Percentiles rank a stretch among this genome's conserved stretches.
phyloP scores from a whole-genome alignment of 1,140 invertebrate species.

The Camponotus pennsylvanicus region DNA sequence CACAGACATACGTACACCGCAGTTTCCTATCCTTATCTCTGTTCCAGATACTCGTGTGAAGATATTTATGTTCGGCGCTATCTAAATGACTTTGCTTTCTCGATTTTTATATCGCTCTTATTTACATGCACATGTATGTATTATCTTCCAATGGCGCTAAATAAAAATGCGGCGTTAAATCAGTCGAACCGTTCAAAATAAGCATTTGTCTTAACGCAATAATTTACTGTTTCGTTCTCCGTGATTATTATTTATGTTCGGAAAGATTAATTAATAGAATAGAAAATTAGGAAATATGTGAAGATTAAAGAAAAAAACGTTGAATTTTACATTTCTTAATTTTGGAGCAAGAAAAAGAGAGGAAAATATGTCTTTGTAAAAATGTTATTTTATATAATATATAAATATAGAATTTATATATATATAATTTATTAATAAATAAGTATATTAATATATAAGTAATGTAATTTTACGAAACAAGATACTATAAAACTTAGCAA shows the following conservation, averaged over 20 bases:
- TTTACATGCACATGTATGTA: slow-evolving; percentile 33
- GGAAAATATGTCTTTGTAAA: not conserved
- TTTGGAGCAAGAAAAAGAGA: not conserved
- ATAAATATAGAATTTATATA: not conserved
- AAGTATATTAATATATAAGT: too few relatives aligned
- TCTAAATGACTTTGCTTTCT: slow-evolving; percentile 61
- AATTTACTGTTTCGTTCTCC: not conserved
- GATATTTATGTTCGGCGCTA: slow-evolving; percentile 58
- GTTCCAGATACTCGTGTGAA: slow-evolving; percentile 54
- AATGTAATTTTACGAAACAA: too few relatives aligned
- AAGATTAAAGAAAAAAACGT: not conserved
- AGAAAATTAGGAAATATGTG: not conserved
- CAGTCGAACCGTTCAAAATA: slow-evolving; percentile 50
- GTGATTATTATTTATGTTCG: not conserved
- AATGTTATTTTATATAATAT: slow-evolving; percentile 2
- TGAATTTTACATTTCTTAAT: not conserved
- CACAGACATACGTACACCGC: not conserved
- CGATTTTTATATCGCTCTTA: slow-evolving; percentile 43
- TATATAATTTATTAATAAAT: not conserved
- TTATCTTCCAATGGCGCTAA: slow-evolving; percentile 52
- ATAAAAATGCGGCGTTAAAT: slow-evolving; percentile 46
- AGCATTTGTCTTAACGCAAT: not conserved
- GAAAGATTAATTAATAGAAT: not conserved
- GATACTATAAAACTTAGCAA: too few relatives aligned
- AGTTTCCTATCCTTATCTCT: slow-evolving; percentile 31